Base-by-base conservation (phyloP, 2,113 vertebrate species). In the Haplochromis burtoni region DNA sequence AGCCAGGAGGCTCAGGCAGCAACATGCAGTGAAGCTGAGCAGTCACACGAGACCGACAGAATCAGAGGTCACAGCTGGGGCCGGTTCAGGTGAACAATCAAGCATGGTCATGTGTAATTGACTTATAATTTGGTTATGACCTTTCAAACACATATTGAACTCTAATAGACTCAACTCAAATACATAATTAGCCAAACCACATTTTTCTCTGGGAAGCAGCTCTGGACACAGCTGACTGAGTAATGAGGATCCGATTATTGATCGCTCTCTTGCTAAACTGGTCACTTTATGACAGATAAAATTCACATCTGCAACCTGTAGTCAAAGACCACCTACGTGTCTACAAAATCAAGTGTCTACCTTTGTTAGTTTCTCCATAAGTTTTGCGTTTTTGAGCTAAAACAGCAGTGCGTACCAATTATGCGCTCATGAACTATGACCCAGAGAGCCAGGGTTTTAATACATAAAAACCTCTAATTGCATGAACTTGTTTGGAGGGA, bases 51-150 rank as follows among this genome's bases (percentile, higher is more conserved):
- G 45, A 78, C 45, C 8, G 10, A 19, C 1, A 24, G 49, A 80
- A 21, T 26, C 55, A 38, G 83, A 80, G 84, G 85, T 86, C 87
- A 92, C 90, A 82, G 86, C 86, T 91, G 91, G 86, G 76, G 31
- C 61, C 51, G 3, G 80, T 57, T 53, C 66, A 73, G 33, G 76
- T 33, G 40, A 57, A 86, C 54, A 24, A 55, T 83, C 78, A 81
- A 19, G 33, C 61, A 12, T 40, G 66, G 61, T 61, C 40, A 51
- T 53, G 57, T 86, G 73, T 45, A 84, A 86, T 71, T 21, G 73
- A 29, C 31, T n/a, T 21, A 14, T 45, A 17, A 88, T 83, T 79
- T 81, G 55, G 33, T 47, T 68, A 38, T 11, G 81, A n/a, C 59
- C 57, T 81, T 40, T 19, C 40, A 68, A 84, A 54, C 42, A 21